Evolutionary conservation across 2,888 invertebrate species (phyloP).

Genomic region (Acanthosepion esculentum): DNA sequence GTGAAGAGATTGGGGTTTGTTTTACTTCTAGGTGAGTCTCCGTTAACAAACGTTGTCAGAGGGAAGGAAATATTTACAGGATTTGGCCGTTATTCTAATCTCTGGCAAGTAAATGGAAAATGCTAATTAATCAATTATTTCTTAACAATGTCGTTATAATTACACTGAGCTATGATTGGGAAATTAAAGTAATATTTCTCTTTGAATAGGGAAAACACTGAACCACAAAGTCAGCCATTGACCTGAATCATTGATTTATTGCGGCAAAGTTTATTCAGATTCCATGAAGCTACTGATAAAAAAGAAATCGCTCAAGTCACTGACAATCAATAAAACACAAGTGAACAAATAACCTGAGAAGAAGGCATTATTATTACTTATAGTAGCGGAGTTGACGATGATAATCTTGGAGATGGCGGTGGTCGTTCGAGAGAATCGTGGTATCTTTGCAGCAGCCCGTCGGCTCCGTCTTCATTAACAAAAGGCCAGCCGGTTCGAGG

Average conservation of each 20-base stretch:
- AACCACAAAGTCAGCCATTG: neutral
- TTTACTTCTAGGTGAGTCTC: no score
- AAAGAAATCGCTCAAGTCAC: neutral
- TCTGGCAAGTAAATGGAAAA: no score
- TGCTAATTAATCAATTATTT: no score
- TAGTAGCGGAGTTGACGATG: neutral
- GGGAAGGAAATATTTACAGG: no score
- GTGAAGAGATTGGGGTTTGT: no score
- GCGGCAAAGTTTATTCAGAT: neutral
- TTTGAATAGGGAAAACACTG: neutral
- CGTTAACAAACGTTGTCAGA: no score
- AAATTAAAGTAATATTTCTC: neutral
- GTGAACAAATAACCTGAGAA: neutral
- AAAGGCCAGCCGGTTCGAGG: neutral
- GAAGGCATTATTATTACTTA: neutral
- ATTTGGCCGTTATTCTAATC: no score
- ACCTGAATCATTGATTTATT: neutral
- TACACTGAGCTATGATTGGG: neutral
- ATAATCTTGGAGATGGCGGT: neutral
- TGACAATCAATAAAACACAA: neutral
- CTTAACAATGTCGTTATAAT: no score
- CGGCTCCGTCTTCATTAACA: neutral
- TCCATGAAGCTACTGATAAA: neutral
- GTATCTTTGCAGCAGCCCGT: neutral
- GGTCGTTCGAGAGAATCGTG: neutral